Percentiles rank a stretch among this genome's conserved stretches.
phyloP scores from a whole-genome alignment of 2,113 vertebrate genomes.

The Butastur rufipennis region DNA sequence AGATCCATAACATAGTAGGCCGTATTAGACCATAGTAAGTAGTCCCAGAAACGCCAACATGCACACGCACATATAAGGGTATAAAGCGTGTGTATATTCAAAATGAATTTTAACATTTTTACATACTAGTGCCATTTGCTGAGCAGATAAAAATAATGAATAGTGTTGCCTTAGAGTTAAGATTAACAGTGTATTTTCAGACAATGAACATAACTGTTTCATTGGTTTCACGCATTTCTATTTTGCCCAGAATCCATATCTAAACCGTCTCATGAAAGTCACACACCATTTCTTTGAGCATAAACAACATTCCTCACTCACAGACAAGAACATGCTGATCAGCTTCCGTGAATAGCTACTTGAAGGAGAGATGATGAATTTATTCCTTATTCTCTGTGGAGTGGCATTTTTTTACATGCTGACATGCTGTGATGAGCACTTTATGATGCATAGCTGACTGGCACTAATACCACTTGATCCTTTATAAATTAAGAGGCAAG shows the following conservation, averaged over 20 bases:
- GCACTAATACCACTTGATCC: slow-evolving; percentile 48
- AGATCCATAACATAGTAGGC: background rate
- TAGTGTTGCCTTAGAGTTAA: background rate
- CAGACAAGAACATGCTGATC: background rate
- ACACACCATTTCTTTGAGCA: background rate
- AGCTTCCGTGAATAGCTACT: background rate
- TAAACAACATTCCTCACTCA: background rate
- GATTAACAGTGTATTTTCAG: background rate
- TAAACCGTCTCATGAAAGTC: background rate
- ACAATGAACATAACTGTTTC: background rate
- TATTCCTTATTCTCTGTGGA: background rate
- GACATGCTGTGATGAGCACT: slow-evolving; percentile 3
- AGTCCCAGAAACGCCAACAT: background rate
- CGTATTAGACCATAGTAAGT: background rate
- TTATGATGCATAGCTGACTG: background rate
- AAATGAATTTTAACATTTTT: background rate
- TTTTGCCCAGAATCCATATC: background rate
- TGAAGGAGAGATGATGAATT: background rate
- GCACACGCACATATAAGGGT: background rate
- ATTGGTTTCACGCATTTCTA: background rate
- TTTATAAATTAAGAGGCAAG: slow-evolving; percentile 48
- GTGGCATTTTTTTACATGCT: background rate
- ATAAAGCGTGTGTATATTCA: background rate
- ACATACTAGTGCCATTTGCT: background rate
- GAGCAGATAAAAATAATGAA: background rate